phyloP scores from a whole-genome alignment of 2,797 vertebrate genomes.

The Nyctibius grandis region DNA sequence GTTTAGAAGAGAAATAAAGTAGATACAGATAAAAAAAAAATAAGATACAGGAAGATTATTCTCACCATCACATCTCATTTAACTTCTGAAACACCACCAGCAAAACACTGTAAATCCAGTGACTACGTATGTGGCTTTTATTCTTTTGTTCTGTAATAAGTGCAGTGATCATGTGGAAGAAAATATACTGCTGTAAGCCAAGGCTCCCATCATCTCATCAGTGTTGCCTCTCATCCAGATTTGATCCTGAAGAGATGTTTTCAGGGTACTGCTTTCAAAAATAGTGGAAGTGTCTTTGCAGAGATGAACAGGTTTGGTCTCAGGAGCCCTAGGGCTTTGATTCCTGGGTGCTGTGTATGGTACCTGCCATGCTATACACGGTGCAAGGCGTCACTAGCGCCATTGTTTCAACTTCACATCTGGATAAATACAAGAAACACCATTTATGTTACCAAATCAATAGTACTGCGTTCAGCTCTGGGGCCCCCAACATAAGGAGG shows the following conservation, averaged over 20 bases:
- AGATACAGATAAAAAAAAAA: background rate
- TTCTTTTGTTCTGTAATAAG: background rate
- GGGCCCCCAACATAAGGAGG: no score
- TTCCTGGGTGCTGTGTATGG: rapidly evolving
- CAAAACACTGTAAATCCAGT: background rate
- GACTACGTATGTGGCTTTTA: background rate
- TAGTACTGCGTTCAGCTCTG: no score
- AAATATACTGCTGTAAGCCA: background rate
- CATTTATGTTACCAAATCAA: rapidly evolving
- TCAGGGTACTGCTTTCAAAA: background rate
- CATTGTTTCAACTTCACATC: background rate
- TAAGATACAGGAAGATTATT: background rate
- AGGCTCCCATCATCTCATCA: background rate
- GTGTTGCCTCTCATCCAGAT: background rate
- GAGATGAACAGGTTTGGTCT: background rate
- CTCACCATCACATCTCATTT: background rate
- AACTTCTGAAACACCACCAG: background rate
- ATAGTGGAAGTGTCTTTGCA: rapidly evolving
- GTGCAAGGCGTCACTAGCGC: background rate
- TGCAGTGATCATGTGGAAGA: background rate
- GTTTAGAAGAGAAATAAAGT: background rate
- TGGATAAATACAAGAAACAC: background rate
- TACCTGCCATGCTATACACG: no score
- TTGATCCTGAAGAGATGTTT: background rate
- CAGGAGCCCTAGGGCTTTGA: rapidly evolving